A percentile compares a stretch with the other conserved stretches of the same genome.
Conservation (phyloP, 1,140 invertebrate species). For the Pseudomyrmex flavicornis region DNA sequence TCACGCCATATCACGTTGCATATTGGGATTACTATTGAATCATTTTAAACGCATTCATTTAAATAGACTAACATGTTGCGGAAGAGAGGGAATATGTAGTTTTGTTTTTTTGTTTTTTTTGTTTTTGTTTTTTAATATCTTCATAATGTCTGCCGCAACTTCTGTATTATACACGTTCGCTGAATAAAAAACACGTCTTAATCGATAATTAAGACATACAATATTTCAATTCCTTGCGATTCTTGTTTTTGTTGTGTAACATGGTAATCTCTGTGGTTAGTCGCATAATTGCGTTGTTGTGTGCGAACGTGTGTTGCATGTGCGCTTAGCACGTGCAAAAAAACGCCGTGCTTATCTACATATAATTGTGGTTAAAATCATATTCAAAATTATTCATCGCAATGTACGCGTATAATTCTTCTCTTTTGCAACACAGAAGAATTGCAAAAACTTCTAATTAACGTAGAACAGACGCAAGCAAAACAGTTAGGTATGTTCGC, state of each 20-base stretch:
- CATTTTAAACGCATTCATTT: not conserved
- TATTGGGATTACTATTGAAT: not conserved
- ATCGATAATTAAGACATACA: not conserved
- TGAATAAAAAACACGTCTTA: not conserved
- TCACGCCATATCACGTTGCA: not conserved
- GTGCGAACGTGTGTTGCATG: not conserved
- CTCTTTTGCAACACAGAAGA: not conserved
- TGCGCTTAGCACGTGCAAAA: too few species aligned
- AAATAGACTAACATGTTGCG: not conserved
- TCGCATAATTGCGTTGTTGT: not conserved
- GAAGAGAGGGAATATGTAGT: not conserved
- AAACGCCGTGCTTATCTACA: not conserved
- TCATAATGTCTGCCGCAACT: not conserved
- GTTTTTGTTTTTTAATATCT: not conserved
- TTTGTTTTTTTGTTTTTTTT: too few species aligned
- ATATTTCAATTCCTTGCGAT: not conserved
- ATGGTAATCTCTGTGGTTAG: constrained; percentile 6
- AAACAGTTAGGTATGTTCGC: not conserved
- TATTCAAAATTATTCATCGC: constrained; percentile 26
- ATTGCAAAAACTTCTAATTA: constrained; percentile 15
- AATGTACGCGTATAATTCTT: constrained; percentile 14
- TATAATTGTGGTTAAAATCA: constrained; percentile 7
- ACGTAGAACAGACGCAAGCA: not conserved
- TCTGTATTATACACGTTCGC: not conserved
- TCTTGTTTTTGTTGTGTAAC: not conserved